phyloP scores from a whole-genome alignment of 1,140 invertebrate species.

The Drosophila insularis region DNA sequence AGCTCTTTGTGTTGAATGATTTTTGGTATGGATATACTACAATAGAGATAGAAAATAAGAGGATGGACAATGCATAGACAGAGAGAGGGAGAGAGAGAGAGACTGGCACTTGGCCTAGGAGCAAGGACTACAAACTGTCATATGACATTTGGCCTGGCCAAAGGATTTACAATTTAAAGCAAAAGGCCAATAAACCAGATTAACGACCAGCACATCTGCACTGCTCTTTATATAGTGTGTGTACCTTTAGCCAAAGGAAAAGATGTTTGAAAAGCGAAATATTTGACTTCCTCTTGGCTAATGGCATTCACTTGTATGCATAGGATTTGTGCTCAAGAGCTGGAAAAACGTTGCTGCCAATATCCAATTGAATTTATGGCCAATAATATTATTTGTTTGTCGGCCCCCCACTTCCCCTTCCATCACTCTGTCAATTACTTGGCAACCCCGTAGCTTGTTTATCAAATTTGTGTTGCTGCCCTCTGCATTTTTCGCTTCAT shows the following conservation, averaged over 20 bases:
- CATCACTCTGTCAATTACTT: no score
- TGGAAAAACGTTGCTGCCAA: slow-evolving; percentile 67
- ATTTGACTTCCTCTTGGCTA: slow-evolving; percentile 30
- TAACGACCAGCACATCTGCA: slow-evolving; percentile 54
- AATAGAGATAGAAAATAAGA: slow-evolving; percentile 15
- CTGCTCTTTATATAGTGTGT: no score
- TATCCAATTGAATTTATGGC: slow-evolving; percentile 72
- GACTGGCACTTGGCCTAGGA: slow-evolving; percentile 29
- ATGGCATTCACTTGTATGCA: slow-evolving; percentile 33
- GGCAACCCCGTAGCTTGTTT: slow-evolving; percentile 38
- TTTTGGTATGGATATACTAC: no score
- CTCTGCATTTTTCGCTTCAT: slow-evolving; percentile 57
- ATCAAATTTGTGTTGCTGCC: slow-evolving; percentile 58
- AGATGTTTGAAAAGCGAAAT: slow-evolving; percentile 44
- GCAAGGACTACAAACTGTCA: slow-evolving; percentile 48
- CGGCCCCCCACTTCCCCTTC: neutral
- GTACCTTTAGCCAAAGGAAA: neutral
- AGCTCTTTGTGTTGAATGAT: no score
- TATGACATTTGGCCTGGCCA: slow-evolving; percentile 76
- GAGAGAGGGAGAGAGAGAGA: no score
- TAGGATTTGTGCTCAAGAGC: slow-evolving; percentile 46
- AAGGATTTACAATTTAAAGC: slow-evolving; percentile 79
- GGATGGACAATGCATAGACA: slow-evolving; percentile 17
- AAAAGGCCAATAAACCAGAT: slow-evolving; percentile 79
- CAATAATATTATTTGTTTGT: slow-evolving; percentile 71